Evolutionary conservation across 2,797 vertebrate genomes (phyloP).

Genomic region (Trachops cirrhosus): DNA sequence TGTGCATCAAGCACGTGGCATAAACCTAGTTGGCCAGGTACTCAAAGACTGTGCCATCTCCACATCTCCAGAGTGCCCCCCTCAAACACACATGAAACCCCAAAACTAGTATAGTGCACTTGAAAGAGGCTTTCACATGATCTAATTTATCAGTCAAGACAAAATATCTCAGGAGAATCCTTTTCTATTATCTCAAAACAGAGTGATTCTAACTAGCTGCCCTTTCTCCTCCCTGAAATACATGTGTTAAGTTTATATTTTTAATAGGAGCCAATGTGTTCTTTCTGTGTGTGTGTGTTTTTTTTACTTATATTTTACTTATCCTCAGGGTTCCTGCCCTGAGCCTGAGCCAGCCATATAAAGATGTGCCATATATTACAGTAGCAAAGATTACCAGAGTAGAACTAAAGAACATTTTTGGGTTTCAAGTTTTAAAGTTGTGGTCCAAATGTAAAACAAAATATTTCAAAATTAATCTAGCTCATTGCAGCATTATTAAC

Average conservation of each 20-base stretch:
- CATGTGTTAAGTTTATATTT: neutral
- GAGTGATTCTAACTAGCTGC: neutral
- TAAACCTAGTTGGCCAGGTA: no score
- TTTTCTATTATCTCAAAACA: neutral
- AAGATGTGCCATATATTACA: neutral
- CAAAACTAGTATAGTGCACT: neutral
- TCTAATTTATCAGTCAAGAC: neutral
- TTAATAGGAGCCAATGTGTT: neutral
- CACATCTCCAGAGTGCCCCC: neutral
- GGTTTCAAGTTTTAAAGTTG: neutral
- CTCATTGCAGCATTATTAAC: neutral
- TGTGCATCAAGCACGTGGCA: neutral
- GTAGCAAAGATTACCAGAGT: neutral
- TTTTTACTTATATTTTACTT: neutral
- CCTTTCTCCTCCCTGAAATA: neutral
- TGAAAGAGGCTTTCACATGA: neutral
- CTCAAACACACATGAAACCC: neutral
- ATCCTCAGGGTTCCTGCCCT: neutral
- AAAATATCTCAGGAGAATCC: neutral
- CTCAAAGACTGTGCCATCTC: neutral
- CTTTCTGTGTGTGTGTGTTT: neutral
- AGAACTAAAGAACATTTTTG: neutral
- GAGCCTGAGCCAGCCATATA: neutral
- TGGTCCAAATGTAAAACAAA: neutral
- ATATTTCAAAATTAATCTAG: neutral